phyloP scores from a whole-genome alignment of 2,888 invertebrate species.

The Euzophera pinguis region DNA sequence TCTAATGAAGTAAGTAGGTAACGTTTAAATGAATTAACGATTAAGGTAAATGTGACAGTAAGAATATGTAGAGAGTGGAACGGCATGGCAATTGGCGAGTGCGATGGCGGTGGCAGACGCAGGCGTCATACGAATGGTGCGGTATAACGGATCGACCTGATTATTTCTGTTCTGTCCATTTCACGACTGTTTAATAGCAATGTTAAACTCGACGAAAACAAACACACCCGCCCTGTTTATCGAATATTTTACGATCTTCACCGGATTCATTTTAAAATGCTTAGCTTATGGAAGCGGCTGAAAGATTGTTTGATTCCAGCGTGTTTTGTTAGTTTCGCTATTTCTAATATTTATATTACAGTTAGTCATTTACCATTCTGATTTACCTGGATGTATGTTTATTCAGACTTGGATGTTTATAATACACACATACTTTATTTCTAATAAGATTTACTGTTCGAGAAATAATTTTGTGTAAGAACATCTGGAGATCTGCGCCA shows the following conservation, averaged over 20 bases:
- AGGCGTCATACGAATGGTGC: constrained; percentile 72
- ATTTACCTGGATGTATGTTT: constrained; percentile 74
- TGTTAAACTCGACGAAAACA: constrained; percentile 77
- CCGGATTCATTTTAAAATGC: constrained; percentile 75
- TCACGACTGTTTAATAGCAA: constrained; percentile 80
- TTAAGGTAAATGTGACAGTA: constrained; percentile 60
- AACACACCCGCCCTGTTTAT: constrained; percentile 77
- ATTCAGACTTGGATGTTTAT: constrained; percentile 71
- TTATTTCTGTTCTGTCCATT: constrained; percentile 79
- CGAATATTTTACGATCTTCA: constrained; percentile 77
- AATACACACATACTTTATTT: constrained; percentile 71
- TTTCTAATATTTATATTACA: constrained; percentile 76
- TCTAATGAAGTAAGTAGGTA: constrained; percentile 34
- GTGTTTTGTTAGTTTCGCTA: constrained; percentile 62
- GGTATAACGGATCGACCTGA: constrained; percentile 77
- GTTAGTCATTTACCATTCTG: constrained; percentile 77
- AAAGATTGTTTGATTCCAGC: constrained; percentile 68
- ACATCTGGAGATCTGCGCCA: constrained; percentile 58
- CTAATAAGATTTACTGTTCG: constrained; percentile 68
- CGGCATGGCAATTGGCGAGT: constrained; percentile 63
- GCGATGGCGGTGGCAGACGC: constrained; percentile 52
- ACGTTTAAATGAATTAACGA: constrained; percentile 51
- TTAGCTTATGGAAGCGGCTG: constrained; percentile 67
- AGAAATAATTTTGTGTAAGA: constrained; percentile 63
- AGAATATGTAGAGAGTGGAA: constrained; percentile 47